Conservation (phyloP, 2,888 invertebrate genomes). For the Mylabris sibirica region DNA sequence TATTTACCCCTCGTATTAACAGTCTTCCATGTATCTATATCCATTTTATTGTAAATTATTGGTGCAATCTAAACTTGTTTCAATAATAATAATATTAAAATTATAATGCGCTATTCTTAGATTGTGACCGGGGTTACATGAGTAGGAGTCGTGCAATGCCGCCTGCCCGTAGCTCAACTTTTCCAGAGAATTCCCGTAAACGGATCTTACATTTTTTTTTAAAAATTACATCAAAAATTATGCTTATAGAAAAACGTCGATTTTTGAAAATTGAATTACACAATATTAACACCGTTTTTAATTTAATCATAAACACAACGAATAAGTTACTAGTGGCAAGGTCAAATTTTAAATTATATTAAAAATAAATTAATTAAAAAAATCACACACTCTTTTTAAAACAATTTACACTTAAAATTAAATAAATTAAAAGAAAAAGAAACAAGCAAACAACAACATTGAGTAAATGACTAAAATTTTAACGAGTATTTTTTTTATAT, state of each 20-base stretch:
- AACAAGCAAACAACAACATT: constrained; percentile 23
- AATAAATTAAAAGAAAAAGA: not conserved
- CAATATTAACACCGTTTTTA: not conserved
- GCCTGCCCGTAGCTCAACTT: constrained; percentile 1
- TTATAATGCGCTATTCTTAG: constrained; percentile 55
- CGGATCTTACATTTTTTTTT: constrained; percentile 25
- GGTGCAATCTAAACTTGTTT: not conserved
- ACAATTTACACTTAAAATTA: constrained; percentile 13
- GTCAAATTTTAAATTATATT: constrained; percentile 27
- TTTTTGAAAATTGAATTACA: not conserved
- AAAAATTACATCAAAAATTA: not conserved
- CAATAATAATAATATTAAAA: constrained; percentile 14
- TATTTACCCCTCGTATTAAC: constrained; percentile 51
- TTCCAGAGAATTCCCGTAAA: constrained; percentile 46
- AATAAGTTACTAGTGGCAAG: constrained; percentile 27
- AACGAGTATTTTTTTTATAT: not conserved
- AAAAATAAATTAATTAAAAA: constrained; percentile 14
- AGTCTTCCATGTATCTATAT: constrained; percentile 45
- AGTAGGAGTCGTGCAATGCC: constrained; percentile 34
- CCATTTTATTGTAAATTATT: constrained; percentile 42
- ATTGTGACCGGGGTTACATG: constrained; percentile 49
- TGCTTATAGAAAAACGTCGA: not conserved
- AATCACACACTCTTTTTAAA: not conserved
- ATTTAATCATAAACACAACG: not conserved
- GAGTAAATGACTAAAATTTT: constrained; percentile 16